Base-by-base conservation (phyloP, 1,140 invertebrate genomes). In the Trinorchestia longiramus region DNA sequence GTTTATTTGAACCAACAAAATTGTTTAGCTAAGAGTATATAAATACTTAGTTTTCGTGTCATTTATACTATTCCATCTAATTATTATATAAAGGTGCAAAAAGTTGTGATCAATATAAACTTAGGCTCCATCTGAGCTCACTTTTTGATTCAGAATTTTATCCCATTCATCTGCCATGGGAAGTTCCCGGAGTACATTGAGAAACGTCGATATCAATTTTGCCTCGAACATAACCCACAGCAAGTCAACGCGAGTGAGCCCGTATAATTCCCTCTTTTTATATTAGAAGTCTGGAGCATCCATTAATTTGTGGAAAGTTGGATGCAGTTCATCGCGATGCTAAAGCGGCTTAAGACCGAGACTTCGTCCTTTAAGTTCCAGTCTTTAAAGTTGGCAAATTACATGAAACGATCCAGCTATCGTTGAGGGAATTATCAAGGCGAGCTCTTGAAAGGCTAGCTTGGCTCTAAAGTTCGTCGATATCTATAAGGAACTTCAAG, bases 271-370 rank as follows among this genome's bases (percentile, higher is more conserved):
- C 62, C 62, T 77, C 36, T 77, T 90, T 90, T 90, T 90, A 90
- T 43, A 42, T 42, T 90, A 90, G 88, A 90, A 90, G 41, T 43
- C 88, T 90, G n/a, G 23, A 28, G 88, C 41, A 42, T 90, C 88
- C 88, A 42, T 90, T 90, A 90, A 90, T 90, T 43, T 90, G 88
- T 90, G 88, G 88, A 90, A 90, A 90, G 88, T 90, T 90, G 88
- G 88, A 42, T 90, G 88, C 88, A 90, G 88, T 90, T 90, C 88
- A 90, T 90, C 88, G 43, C 88, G 88, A 90, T 90, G n/a, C 88
- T 43, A 90, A 90, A 43, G 41, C 88, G 43, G 88, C 88, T 90
- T 90, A 90, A 90, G 43, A 41, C 88, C 88, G 41, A 90, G 88
- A 90, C 88, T 90, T 90, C 11, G 88, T 90, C 88, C 88, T 90